These are phyloP conservation scores for Synergus gifuensis DNA, from an alignment of 2,888 invertebrate species.

Conservation along the genomic window DNA sequence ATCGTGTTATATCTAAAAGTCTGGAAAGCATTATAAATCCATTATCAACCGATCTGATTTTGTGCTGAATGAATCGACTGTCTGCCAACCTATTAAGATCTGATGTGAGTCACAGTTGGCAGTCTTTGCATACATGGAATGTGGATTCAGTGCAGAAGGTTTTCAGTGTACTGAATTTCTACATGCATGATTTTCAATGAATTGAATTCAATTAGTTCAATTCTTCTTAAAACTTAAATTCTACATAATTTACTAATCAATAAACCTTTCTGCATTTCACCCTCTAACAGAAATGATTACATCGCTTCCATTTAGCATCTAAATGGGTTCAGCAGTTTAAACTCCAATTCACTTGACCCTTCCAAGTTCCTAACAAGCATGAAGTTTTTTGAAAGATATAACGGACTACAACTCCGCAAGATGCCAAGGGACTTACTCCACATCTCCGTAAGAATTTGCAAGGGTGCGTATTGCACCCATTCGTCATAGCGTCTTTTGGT, in stretches of 20 bases:
- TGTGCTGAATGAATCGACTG: slow-evolving; percentile 32
- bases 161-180: slow-evolving; percentile 1
- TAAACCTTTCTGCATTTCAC: no score
- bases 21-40: slow-evolving; percentile 39
- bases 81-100: slow-evolving; percentile 34
- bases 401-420: not conserved
- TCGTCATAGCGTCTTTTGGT: slow-evolving; percentile 62
- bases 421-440: slow-evolving; percentile 4
- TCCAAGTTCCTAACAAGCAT: not conserved
- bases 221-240: no score
- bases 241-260: no score
- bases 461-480: slow-evolving; percentile 52
- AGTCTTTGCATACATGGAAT: slow-evolving; percentile 21
- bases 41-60: slow-evolving; percentile 34
- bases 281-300: no score
- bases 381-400: not conserved
- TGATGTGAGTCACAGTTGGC: slow-evolving; percentile 5
- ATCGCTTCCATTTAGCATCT: not conserved
- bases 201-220: no score
- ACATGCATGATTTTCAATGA: not conserved
- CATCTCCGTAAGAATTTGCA: slow-evolving; percentile 45
- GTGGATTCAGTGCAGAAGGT: not conserved
- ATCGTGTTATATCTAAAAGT: slow-evolving; percentile 27
- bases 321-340: slow-evolving; percentile 33
- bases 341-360: slow-evolving; percentile 6